Evolutionary conservation across 2,113 vertebrate genomes (phyloP).

Genomic region (Chloebia gouldiae): DNA sequence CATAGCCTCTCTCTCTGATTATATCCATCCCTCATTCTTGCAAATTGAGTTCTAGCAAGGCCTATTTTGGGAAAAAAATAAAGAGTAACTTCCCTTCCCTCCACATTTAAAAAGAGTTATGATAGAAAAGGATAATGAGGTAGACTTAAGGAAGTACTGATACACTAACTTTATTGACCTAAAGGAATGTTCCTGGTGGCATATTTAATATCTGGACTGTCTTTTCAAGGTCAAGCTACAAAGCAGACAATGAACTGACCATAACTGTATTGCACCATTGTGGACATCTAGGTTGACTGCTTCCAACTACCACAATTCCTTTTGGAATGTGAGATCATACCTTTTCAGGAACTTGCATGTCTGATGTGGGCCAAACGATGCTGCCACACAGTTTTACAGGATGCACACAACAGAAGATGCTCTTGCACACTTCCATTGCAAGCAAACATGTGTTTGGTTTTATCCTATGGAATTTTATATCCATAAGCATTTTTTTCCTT

Average conservation of each 20-base stretch:
- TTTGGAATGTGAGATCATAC: neutral
- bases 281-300: neutral
- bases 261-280: neutral
- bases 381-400: neutral
- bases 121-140: neutral
- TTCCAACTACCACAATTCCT: neutral
- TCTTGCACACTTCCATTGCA: neutral
- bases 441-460: neutral
- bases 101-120: neutral
- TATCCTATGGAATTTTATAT: neutral
- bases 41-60: neutral
- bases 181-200: neutral
- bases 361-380: neutral
- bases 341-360: neutral
- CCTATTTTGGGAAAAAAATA: neutral
- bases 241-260: neutral
- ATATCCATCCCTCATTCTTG: neutral
- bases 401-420: neutral
- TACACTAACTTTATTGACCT: neutral
- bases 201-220: neutral
- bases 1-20: neutral
- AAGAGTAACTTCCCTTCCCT: neutral
- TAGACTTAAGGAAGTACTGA: neutral
- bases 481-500: neutral
- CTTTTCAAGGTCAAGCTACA: neutral